These are phyloP conservation scores for Acholoe squamosa DNA, from an alignment of 2,888 invertebrate genomes.

Conservation along the genomic window DNA sequence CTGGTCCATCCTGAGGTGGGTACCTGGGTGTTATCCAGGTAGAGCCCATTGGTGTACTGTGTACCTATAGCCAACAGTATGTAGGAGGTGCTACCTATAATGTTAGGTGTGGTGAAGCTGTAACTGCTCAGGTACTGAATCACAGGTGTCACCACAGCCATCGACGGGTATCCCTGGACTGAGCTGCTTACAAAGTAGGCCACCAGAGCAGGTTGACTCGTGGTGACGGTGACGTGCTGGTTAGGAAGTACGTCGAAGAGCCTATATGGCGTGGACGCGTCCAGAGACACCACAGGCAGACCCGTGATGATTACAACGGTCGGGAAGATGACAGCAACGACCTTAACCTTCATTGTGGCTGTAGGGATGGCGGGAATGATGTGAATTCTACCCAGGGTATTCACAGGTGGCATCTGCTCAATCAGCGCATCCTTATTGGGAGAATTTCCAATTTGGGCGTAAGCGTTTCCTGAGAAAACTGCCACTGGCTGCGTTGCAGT, in stretches of 20 bases:
- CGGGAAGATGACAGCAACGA: not conserved
- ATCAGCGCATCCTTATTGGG: not conserved
- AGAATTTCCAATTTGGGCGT: not conserved
- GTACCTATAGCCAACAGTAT: not conserved
- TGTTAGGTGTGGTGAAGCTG: not conserved
- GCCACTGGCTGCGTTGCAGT: not conserved
- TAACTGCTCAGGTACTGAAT: slow-evolving; percentile 38
- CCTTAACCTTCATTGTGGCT: not conserved
- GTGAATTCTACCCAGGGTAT: not conserved
- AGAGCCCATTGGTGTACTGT: not conserved
- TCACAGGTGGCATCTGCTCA: slow-evolving; percentile 42
- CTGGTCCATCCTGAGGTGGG: slow-evolving; percentile 1
- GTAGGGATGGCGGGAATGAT: not conserved
- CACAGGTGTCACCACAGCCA: slow-evolving; percentile 37
- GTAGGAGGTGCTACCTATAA: not conserved
- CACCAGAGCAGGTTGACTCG: not conserved
- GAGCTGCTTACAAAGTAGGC: slow-evolving; percentile 12
- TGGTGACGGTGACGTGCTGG: not conserved
- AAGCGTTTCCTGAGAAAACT: slow-evolving; percentile 25
- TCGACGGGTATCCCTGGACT: slow-evolving; percentile 1
- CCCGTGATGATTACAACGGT: not conserved
- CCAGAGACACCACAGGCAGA: not conserved
- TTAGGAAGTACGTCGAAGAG: not conserved
- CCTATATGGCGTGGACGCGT: not conserved
- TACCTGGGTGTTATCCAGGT: not conserved